Conservation (phyloP, 2,797 vertebrate species). For the Pseudomugil tenellus region DNA sequence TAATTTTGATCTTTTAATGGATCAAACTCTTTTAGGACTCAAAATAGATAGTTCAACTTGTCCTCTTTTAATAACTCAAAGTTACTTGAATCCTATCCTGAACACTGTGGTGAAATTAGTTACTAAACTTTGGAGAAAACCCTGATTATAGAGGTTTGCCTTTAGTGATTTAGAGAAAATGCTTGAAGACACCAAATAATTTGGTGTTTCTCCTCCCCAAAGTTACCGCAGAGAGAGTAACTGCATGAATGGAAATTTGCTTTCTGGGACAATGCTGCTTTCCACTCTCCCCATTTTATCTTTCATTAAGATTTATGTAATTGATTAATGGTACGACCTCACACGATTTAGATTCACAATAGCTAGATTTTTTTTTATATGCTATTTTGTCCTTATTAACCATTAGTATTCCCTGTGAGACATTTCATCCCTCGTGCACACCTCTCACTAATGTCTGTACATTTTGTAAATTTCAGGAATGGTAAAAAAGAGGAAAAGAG, state of each 20-base stretch:
- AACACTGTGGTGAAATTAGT: background rate
- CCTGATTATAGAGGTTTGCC: conserved; percentile 1
- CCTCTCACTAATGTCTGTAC: conserved; percentile 46
- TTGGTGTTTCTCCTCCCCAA: background rate
- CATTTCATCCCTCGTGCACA: conserved; percentile 16
- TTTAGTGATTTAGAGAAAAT: too few species aligned
- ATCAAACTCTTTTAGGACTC: too few species aligned
- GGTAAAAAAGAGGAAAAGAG: conserved; percentile 53
- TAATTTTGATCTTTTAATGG: conserved; percentile 36
- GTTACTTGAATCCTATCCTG: background rate
- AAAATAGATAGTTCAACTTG: conserved; percentile 9
- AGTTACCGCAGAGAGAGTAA: background rate
- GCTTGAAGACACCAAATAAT: too few species aligned
- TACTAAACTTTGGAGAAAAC: conserved; percentile 22
- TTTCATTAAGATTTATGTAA: background rate
- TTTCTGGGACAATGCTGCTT: background rate
- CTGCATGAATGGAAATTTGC: background rate
- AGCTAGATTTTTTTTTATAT: conserved; percentile 5
- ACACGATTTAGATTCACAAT: background rate
- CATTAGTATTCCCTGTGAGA: conserved; percentile 26
- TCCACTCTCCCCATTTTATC: background rate
- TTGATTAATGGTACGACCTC: background rate
- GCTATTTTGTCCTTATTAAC: conserved; percentile 44
- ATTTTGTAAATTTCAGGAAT: conserved; percentile 59
- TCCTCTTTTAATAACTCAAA: conserved; percentile 24